A percentile compares a stretch with the other conserved stretches of the same genome.
phyloP scores from a whole-genome alignment of 2,888 invertebrate genomes.

The Onchidella celtica region DNA sequence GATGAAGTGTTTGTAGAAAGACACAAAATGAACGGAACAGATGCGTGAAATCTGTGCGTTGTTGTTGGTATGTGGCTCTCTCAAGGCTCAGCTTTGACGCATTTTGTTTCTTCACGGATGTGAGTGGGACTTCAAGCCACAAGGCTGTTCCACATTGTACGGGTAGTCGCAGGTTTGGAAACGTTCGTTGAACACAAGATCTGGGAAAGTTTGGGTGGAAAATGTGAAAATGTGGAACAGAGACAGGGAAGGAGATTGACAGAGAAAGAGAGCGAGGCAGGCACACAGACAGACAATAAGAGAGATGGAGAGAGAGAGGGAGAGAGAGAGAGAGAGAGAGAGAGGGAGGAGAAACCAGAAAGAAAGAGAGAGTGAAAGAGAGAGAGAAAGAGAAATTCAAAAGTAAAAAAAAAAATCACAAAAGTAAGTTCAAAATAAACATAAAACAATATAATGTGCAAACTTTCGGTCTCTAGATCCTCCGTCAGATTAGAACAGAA shows the following conservation, averaged over 20 bases:
- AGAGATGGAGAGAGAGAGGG: neutral
- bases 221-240: neutral
- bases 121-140: neutral
- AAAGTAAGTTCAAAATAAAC: no score
- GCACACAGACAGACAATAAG: neutral
- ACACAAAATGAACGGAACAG: no score
- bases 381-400: neutral
- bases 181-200: neutral
- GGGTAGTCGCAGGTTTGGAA: neutral
- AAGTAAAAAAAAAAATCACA: neutral
- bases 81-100: no score
- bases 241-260: neutral
- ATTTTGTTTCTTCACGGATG: no score
- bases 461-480: no score
- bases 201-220: neutral
- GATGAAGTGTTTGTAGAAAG: no score
- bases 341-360: neutral
- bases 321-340: constrained; percentile 6
- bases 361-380: no score
- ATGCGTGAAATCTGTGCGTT: no score
- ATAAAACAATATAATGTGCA: no score
- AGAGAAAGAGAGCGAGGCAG: neutral
- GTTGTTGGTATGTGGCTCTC: no score
- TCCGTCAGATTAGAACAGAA: no score
- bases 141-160: neutral